Conservation (phyloP, 2,888 invertebrate genomes). For the Pollenia labialis region DNA sequence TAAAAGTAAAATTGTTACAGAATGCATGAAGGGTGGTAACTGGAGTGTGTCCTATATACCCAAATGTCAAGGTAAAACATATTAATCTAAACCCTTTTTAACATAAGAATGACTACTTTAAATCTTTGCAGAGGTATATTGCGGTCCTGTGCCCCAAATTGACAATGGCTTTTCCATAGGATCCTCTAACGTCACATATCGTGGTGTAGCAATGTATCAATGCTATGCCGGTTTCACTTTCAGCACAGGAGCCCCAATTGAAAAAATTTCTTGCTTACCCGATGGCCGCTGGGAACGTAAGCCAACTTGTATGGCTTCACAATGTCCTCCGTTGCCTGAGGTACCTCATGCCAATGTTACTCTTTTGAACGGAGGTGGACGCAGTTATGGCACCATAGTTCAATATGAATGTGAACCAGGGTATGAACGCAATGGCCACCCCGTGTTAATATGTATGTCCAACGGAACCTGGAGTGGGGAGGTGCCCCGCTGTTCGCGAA, state of each 20-base stretch:
- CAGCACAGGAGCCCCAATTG: conserved; percentile 93
- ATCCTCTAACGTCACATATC: conserved; percentile 97
- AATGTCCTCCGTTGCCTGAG: conserved; percentile 94
- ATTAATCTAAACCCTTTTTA: conserved; percentile 18
- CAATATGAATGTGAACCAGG: conserved; percentile 96
- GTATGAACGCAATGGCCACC: conserved; percentile 93
- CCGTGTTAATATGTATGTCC: conserved; percentile 96
- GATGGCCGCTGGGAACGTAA: conserved; percentile 97
- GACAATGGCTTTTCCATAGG: conserved; percentile 98
- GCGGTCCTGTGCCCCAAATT: conserved; percentile 98
- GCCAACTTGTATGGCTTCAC: conserved; percentile 95
- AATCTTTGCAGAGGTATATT: conserved; percentile 90
- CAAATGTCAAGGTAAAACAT: conserved; percentile 91
- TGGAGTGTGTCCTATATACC: conserved; percentile 97
- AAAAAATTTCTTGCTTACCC: conserved; percentile 94
- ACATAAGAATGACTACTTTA: not conserved
- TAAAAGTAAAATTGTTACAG: conserved; percentile 91
- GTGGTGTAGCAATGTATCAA: conserved; percentile 96
- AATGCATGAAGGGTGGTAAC: conserved; percentile 94
- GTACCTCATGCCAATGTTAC: conserved; percentile 94
- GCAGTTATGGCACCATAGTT: conserved; percentile 96
- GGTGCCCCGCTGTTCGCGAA: conserved; percentile 93
- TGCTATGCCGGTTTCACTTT: conserved; percentile 98
- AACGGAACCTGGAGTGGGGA: conserved; percentile 98
- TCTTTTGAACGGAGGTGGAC: conserved; percentile 94